Evolutionary conservation across 2,888 invertebrate species (phyloP), one percentile per base, ranked within the genome.

Genomic region (Yponomeuta plumbellus): DNA sequence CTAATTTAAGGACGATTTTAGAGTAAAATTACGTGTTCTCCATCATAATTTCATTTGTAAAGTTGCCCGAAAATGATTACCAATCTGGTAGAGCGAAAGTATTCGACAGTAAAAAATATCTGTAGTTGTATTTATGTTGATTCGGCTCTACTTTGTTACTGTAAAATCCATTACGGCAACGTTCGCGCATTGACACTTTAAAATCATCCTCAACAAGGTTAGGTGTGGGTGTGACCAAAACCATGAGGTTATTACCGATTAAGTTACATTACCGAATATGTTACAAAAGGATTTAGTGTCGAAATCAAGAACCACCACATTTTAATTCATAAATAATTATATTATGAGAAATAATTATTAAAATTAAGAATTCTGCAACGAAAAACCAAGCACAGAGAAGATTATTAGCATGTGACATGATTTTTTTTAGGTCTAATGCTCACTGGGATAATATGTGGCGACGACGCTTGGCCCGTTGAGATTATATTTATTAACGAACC

Each of bases 401-500:
- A 52, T 61, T 17, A 61, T 61, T 61, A 59, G 59, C 21, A 59
- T 13, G 22, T 59, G 59, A n/a, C 26, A 61, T 61, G 61, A 23
- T 61, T n/a, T 61, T 17, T 61, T 17, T 13, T 26, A 61, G 61
- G n/a, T 13, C 17, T n/a, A 61, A 78, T 89, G 88, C 90, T 90
- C 90, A 90, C 90, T 76, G 89, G 83, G 74, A 88, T 75, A 68
- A 89, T 83, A 74, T 90, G 90, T 70, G 90, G 90, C 66, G 90
- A 86, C 20, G 90, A 88, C 44, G 90, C 90, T 80, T 90, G 90
- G 68, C 90, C 90, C 13, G 90, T 90, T 26, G 90, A 91, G 82
- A 91, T 91, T 71, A 91, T 91, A 85, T 91, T 91, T 83, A 91
- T 90, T 78, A 91, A 80, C 70, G 90, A 88, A 73, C 86, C 88